Base-by-base conservation (phyloP, 1,140 invertebrate genomes). In the Scylla paramamosain region DNA sequence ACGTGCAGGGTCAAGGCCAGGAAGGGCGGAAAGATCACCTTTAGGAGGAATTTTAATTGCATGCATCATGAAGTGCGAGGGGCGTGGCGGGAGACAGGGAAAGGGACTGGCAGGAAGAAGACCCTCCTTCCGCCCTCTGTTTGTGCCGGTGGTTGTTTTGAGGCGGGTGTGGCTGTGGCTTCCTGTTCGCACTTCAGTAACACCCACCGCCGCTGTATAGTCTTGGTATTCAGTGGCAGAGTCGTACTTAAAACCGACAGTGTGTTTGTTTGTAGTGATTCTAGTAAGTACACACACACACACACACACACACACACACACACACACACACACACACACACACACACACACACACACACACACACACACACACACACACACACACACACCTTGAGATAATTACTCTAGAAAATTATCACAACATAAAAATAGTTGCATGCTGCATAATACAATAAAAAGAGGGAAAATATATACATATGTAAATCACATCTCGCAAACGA, bases 361-460 rank as follows among this genome's bases (percentile, higher is more conserved):
- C 83, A 84, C 83, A 84, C 83, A 84, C 83, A 84, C 83, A 87
- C 84, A 87, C 84, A 87, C 84, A 87, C 84, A 87, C 84, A 87
- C 84, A 87, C 84, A 87, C 84, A 87, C 84, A 87, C 31, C 28
- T 28, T 31, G n/a, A 87, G 2, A 87, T 28, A 87, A n/a, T 16
- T 29, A 87, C 10, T 6, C 39, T 2, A 77, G 6, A 10, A 67
- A 67, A 67, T 20, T 10, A 67, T 67, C 3, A 14, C 20, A 25
- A 25, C 8, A n/a, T 3, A n/a, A 2, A 77, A n/a, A n/a, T 77
- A 20, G n/a, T n/a, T 16, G n/a, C 52, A 20, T n/a, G 20, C 20
- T 20, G 59, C 4, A 16, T 3, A 25, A 20, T 77, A n/a, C 2
- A 3, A 77, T 77, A 77, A n/a, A 77, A 59, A 12, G 52, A 59